Percentiles rank a stretch among this genome's conserved stretches.
Conservation (phyloP, 2,888 invertebrate species). For the Ophonus ardosiacus region DNA sequence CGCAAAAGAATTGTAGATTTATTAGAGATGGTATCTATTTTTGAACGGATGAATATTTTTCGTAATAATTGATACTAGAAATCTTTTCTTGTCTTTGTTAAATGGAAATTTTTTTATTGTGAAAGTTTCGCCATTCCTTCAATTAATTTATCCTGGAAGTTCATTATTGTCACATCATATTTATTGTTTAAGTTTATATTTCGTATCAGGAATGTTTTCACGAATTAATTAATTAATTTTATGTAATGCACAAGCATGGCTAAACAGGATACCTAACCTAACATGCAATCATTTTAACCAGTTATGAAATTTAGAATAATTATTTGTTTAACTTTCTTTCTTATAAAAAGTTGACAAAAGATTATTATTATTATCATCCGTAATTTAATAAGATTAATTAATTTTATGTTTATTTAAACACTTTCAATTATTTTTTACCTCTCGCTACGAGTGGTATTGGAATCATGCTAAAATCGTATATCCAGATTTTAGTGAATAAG, state of each 20-base stretch:
- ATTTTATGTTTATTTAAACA: too few species aligned
- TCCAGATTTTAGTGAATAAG: too few species aligned
- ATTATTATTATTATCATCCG: not conserved
- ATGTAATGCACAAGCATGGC: slow-evolving; percentile 20
- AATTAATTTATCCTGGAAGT: slow-evolving; percentile 48
- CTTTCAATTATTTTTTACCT: too few species aligned
- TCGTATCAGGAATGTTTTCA: slow-evolving; percentile 27
- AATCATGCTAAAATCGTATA: too few species aligned
- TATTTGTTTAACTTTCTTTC: slow-evolving; percentile 6
- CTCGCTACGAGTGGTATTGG: too few species aligned
- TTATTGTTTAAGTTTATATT: slow-evolving; percentile 42
- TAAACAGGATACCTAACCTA: slow-evolving; percentile 9
- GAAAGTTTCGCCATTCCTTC: slow-evolving; percentile 1
- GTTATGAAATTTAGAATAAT: slow-evolving; percentile 22
- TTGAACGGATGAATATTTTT: slow-evolving; percentile 41
- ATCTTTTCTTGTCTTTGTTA: slow-evolving; percentile 22
- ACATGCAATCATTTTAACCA: slow-evolving; percentile 21
- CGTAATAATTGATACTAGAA: slow-evolving; percentile 43
- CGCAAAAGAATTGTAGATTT: not conserved
- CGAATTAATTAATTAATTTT: slow-evolving; percentile 50
- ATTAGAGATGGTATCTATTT: not conserved
- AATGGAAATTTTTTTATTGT: slow-evolving; percentile 33
- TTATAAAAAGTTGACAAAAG: not conserved
- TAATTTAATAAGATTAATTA: not conserved
- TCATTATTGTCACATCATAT: slow-evolving; percentile 35